These are phyloP conservation scores for Gastrophysa polygoni DNA, from an alignment of 2,888 invertebrate species.

Conservation along the genomic window DNA sequence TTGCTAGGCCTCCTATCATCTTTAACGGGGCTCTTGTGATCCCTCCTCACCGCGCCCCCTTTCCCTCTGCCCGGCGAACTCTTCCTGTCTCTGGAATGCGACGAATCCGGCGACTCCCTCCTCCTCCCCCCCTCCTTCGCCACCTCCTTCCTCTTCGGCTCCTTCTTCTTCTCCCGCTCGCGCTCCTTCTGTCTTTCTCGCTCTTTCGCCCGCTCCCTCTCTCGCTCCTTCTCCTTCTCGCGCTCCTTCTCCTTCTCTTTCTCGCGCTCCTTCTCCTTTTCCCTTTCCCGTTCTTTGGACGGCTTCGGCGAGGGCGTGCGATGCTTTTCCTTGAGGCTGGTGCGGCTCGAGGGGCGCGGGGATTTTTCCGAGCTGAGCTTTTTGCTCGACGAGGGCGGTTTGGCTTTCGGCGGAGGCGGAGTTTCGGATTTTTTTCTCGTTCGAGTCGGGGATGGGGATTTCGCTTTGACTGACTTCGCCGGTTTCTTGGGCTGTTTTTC, in stretches of 20 bases:
- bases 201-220: conserved; percentile 55
- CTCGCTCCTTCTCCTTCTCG: conserved; percentile 53
- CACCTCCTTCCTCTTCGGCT: conserved; percentile 50
- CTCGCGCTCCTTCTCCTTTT: conserved; percentile 61
- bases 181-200: conserved; percentile 49
- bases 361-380: conserved; percentile 49
- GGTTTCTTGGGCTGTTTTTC: conserved; percentile 14
- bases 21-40: conserved; percentile 56
- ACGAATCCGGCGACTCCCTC: conserved; percentile 57
- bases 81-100: conserved; percentile 54
- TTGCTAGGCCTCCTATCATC: conserved; percentile 57
- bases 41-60: conserved; percentile 46
- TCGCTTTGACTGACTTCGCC: conserved; percentile 39
- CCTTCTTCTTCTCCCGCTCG: conserved; percentile 47
- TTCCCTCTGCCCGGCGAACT: conserved; percentile 50
- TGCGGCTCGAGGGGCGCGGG: conserved; percentile 50
- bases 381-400: conserved; percentile 42
- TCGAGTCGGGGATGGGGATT: conserved; percentile 53
- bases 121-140: conserved; percentile 51
- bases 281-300: conserved; percentile 51
- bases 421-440: conserved; percentile 55
- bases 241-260: conserved; percentile 58
- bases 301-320: conserved; percentile 56
- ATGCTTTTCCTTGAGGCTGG: conserved; percentile 53
- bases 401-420: conserved; percentile 54